phyloP scores from a whole-genome alignment of 2,888 invertebrate genomes.

The Trissonchulus latispiculum region DNA sequence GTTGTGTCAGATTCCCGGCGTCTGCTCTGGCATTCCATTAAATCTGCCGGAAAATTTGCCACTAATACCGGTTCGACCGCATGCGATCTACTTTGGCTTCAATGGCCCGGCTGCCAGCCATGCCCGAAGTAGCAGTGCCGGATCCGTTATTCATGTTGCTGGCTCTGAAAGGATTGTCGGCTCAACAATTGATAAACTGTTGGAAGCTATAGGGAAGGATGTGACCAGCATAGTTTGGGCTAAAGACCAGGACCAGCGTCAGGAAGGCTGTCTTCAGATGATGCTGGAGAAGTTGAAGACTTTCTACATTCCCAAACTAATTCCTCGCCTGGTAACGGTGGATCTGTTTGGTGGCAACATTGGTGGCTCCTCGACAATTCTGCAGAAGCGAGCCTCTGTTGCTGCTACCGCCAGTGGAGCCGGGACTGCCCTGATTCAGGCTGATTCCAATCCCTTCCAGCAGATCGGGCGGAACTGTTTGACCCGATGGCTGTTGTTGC shows the following conservation, averaged over 20 bases:
- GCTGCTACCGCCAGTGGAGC: no score
- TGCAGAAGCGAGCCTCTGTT: neutral
- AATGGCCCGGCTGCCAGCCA: neutral
- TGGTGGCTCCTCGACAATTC: neutral
- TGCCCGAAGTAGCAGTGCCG: neutral
- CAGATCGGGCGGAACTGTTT: neutral
- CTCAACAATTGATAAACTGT: constrained; percentile 35
- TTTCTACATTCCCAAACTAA: constrained; percentile 2
- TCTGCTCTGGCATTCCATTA: neutral
- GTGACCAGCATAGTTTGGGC: constrained; percentile 37
- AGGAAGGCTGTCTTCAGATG: constrained; percentile 1
- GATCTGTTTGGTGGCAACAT: neutral
- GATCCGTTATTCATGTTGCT: neutral
- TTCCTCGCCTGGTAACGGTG: neutral
- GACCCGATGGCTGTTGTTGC: constrained; percentile 12
- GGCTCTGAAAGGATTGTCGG: neutral
- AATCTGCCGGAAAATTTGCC: neutral
- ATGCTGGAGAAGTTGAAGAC: constrained; percentile 10
- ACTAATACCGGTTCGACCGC: neutral
- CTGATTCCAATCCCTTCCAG: neutral
- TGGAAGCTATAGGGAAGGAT: constrained; percentile 39
- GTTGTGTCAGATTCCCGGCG: constrained; percentile 1
- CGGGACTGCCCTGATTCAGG: neutral
- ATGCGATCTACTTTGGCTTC: neutral
- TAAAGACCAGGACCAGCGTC: neutral